These are phyloP conservation scores for Pogoniulus pusillus DNA, from an alignment of 2,797 vertebrate species.

Conservation along the genomic window DNA sequence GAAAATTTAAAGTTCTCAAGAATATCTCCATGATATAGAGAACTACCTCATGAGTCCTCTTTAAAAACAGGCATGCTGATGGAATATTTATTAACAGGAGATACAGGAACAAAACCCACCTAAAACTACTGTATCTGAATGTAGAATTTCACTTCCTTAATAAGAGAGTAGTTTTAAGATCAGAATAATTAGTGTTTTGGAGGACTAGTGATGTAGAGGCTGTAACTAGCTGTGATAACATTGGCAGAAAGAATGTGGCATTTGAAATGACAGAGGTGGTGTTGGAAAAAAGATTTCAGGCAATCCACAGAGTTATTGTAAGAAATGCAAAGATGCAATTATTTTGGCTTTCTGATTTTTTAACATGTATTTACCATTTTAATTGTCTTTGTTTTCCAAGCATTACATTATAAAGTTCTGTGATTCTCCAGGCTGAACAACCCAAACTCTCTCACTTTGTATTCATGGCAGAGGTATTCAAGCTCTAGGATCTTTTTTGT, in stretches of 20 bases:
- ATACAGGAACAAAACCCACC: background rate
- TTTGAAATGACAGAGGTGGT: background rate
- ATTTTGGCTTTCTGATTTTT: background rate
- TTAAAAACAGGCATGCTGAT: background rate
- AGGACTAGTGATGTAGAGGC: background rate
- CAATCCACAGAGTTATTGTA: background rate
- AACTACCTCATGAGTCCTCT: background rate
- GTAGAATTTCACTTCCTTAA: background rate
- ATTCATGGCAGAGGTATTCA: no score
- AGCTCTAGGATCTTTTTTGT: no score
- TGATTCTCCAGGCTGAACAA: no score
- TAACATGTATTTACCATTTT: background rate
- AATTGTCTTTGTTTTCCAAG: background rate
- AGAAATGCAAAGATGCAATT: background rate
- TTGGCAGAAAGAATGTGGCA: background rate
- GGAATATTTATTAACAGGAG: background rate
- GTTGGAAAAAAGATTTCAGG: background rate
- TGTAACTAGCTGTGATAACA: background rate
- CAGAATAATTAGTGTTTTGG: background rate
- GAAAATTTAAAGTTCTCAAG: background rate
- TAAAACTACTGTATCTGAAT: background rate
- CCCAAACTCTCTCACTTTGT: no score
- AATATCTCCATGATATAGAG: background rate
- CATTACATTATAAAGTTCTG: background rate
- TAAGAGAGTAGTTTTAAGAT: background rate